phyloP scores from a whole-genome alignment of 2,113 vertebrate species.

The Triplophysa rosa region DNA sequence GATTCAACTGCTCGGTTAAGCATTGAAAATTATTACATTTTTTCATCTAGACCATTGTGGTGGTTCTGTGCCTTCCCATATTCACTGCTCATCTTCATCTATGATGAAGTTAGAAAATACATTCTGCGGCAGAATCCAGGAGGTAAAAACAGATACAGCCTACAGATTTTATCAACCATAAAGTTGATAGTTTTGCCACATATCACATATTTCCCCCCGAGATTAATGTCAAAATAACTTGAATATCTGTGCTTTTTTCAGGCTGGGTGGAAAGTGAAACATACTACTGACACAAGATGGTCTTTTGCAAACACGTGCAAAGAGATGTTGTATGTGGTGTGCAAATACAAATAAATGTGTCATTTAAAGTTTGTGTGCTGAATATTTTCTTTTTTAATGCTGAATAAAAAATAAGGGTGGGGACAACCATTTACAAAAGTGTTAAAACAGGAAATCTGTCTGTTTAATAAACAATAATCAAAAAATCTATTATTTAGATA shows the following conservation, averaged over 20 bases:
- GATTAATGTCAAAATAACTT: too few species aligned
- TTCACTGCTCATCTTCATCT: slow-evolving; percentile 54
- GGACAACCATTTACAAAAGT: too few species aligned
- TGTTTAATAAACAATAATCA: too few species aligned
- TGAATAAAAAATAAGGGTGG: too few species aligned
- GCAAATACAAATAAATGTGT: too few species aligned
- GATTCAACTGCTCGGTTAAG: background rate
- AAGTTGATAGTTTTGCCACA: too few species aligned
- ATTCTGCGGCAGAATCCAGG: slow-evolving; percentile 43
- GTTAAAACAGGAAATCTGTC: too few species aligned
- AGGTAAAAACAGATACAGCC: slow-evolving; percentile 35
- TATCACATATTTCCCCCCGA: background rate
- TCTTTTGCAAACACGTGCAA: background rate
- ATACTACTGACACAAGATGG: slow-evolving; percentile 75
- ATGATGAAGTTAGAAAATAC: slow-evolving; percentile 57
- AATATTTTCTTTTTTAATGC: too few species aligned
- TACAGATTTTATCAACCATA: too few species aligned
- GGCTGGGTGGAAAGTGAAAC: slow-evolving; percentile 85
- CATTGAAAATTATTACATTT: background rate
- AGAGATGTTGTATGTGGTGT: too few species aligned
- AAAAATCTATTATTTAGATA: too few species aligned
- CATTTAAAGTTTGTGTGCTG: too few species aligned
- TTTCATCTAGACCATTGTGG: slow-evolving; percentile 51
- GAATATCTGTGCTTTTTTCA: slow-evolving; percentile 56
- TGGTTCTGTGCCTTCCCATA: slow-evolving; percentile 55